Percentiles rank a stretch among this genome's conserved stretches.
Evolutionary conservation across 2,113 vertebrate genomes (phyloP).

Genomic region (Xiphophorus hellerii): DNA sequence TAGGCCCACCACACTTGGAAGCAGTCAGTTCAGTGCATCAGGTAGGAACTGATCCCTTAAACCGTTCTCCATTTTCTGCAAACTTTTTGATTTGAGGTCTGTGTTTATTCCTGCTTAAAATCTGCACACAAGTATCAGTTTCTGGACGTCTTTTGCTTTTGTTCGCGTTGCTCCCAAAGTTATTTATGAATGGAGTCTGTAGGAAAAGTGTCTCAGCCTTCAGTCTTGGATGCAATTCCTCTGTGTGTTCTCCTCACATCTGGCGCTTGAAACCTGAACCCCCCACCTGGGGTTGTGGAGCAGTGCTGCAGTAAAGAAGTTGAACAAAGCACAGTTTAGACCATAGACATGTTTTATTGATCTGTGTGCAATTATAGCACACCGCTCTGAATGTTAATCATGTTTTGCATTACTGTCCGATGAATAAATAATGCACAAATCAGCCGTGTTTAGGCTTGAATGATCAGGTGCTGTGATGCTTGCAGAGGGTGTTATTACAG

Average conservation of each 20-base stretch:
- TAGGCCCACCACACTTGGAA: slow-evolving; percentile 95
- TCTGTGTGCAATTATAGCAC: slow-evolving; percentile 20
- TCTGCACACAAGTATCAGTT: slow-evolving; percentile 12
- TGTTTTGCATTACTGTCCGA: slow-evolving; percentile 14
- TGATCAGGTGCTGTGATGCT: slow-evolving; percentile 19
- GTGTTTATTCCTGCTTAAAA: slow-evolving; percentile 22
- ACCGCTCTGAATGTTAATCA: slow-evolving; percentile 12
- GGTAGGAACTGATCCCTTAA: slow-evolving; percentile 83
- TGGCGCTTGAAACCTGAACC: slow-evolving; percentile 55
- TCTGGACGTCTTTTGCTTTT: slow-evolving; percentile 17
- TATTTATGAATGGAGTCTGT: slow-evolving; percentile 35
- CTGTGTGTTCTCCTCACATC: slow-evolving; percentile 49
- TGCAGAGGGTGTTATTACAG: neutral
- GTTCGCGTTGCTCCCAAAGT: slow-evolving; percentile 10
- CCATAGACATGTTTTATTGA: slow-evolving; percentile 37
- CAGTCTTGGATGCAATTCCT: slow-evolving; percentile 35
- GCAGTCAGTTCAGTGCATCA: slow-evolving; percentile 97
- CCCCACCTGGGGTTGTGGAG: slow-evolving; percentile 57
- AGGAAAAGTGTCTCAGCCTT: slow-evolving; percentile 32
- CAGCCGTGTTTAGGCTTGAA: slow-evolving; percentile 4
- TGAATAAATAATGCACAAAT: slow-evolving; percentile 13
- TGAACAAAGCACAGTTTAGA: slow-evolving; percentile 42
- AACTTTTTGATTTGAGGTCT: slow-evolving; percentile 5
- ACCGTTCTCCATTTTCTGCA: neutral
- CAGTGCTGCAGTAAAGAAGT: slow-evolving; percentile 40